These are phyloP conservation scores for Timema podura DNA, from an alignment of 2,888 invertebrate genomes.

Conservation along the genomic window DNA sequence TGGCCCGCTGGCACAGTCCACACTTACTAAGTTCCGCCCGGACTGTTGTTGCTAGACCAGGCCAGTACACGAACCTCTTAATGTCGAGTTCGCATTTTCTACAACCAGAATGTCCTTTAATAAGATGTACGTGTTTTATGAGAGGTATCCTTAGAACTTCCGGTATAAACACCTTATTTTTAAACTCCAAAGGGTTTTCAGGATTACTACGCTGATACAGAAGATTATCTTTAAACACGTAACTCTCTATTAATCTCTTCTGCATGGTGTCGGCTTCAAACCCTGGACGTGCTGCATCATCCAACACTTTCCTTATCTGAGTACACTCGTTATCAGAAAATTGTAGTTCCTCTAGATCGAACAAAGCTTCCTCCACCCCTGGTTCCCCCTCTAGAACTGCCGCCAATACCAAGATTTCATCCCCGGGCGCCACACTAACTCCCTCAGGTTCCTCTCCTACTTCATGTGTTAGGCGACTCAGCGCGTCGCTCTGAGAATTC, in stretches of 20 bases:
- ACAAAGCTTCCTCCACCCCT: not conserved
- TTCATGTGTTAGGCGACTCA: slow-evolving; percentile 9
- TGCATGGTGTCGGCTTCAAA: no score
- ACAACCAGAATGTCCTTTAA: not conserved
- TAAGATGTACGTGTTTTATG: not conserved
- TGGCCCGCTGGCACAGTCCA: not conserved
- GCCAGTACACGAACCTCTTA: not conserved
- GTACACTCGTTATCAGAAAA: not conserved
- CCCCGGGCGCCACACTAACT: no score
- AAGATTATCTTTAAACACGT: not conserved
- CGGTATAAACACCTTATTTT: not conserved
- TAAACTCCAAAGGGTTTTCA: not conserved
- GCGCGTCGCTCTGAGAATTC: slow-evolving; percentile 29
- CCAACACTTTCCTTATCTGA: not conserved
- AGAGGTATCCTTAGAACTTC: not conserved
- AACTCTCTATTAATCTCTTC: not conserved
- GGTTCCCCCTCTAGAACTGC: no score
- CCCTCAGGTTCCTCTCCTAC: not conserved
- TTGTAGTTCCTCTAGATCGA: not conserved
- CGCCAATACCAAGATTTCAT: no score
- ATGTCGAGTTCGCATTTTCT: not conserved
- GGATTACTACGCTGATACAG: not conserved
- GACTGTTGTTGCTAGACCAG: not conserved
- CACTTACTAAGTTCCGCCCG: not conserved
- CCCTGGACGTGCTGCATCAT: no score